phyloP scores from a whole-genome alignment of 1,140 invertebrate genomes.

The Hycleus phaleratus region DNA sequence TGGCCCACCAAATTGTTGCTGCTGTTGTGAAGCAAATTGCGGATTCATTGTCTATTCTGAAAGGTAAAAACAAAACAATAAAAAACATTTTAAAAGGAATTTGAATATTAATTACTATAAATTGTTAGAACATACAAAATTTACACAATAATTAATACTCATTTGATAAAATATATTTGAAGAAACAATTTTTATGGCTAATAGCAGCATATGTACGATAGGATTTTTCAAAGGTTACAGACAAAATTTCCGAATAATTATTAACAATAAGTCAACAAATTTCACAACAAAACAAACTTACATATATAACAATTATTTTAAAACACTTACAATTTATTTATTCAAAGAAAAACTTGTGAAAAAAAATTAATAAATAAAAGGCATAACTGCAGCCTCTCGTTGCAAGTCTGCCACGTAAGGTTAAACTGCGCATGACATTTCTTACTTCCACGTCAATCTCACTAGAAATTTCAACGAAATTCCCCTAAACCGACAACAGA shows the following conservation, averaged over 20 bases:
- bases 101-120: too few species aligned
- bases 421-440: conserved; percentile 45
- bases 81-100: too few species aligned
- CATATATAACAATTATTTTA: too few species aligned
- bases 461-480: conserved; percentile 4
- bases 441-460: conserved; percentile 40
- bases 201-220: too few species aligned
- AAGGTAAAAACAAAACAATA: background rate
- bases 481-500: background rate
- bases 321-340: conserved; percentile 33
- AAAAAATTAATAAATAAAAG: conserved; percentile 40
- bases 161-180: too few species aligned
- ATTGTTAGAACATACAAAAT: too few species aligned
- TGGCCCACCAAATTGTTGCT: conserved; percentile 26
- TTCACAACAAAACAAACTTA: too few species aligned
- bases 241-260: too few species aligned
- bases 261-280: too few species aligned
- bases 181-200: too few species aligned
- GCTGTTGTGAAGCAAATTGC: conserved; percentile 29
- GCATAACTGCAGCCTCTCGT: conserved; percentile 37
- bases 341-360: conserved; percentile 37
- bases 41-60: conserved; percentile 33
- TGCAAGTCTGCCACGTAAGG: conserved; percentile 54
- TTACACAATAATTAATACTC: too few species aligned
- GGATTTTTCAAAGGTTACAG: too few species aligned